Evolutionary conservation across 2,888 invertebrate genomes (phyloP), one percentile per base, ranked within the genome.

Genomic region (Metopia argyrocephala): DNA sequence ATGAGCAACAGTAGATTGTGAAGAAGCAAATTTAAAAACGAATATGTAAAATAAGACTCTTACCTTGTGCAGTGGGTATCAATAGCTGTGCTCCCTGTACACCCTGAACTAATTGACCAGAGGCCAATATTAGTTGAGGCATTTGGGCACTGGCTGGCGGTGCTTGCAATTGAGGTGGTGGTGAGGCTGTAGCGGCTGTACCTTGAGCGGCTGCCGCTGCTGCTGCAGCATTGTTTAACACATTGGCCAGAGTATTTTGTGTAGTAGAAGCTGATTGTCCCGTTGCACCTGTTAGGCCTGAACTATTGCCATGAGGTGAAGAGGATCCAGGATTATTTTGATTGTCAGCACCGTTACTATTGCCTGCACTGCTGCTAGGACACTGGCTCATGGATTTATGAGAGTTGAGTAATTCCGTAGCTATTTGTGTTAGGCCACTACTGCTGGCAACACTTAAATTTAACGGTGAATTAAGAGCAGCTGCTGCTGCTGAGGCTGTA

Each of bases 31-130:
- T 31, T 9, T 31, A 61, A 56, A 1, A 45, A n/a, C 12, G 20
- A 38, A 15, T 25, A 25, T 6, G 12, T 21, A 21, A 7, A n/a
- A 15, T 38, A 21, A 66, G 18, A 62, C n/a, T 15, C 18, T 57
- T 50, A 96, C 97, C 97, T 93, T 97, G 97, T 82, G 97, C 96
- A 71, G 98, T 98, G 66, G 98, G 98, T 91, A 98, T 98, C 86
- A 98, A 94, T 76, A 98, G 93, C 89, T 98, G 98, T 59, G 97
- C 97, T 15, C 97, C 97, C 91, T 97, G 97, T 85, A 97, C 96
- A 84, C 97, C 97, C 90, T 97, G 97, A 79, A 96, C 95, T 88
- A 97, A 93, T 91, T 97, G 97, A 70, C 97, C 97, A 78, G 96
- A 96, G 80, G 97, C 96, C 85, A 97, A 92, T 89, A 97, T 96